A percentile compares a stretch with the other conserved stretches of the same genome.
These are phyloP conservation scores for Athene noctua DNA, from an alignment of 2,113 vertebrate genomes.

Conservation along the genomic window DNA sequence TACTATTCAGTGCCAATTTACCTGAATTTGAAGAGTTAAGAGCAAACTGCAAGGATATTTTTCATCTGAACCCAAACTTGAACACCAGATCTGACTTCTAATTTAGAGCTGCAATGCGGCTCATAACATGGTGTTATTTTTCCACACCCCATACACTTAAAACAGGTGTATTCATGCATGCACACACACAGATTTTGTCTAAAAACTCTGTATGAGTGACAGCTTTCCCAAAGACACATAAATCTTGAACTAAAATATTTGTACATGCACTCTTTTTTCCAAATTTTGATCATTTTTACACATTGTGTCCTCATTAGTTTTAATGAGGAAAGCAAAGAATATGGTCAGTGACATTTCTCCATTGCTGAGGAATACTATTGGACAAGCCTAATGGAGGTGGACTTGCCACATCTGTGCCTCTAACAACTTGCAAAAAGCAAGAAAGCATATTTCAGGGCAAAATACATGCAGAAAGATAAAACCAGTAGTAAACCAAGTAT, in stretches of 20 bases:
- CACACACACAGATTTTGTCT: not conserved
- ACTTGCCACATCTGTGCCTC: not conserved
- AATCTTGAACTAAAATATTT: not conserved
- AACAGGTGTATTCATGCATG: not conserved
- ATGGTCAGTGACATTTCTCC: fast-evolving
- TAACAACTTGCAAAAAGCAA: not conserved
- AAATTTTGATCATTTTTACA: not conserved
- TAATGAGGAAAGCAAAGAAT: not conserved
- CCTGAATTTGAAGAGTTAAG: not conserved
- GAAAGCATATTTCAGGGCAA: not conserved
- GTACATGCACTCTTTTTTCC: not conserved
- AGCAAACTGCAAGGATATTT: not conserved
- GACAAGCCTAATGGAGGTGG: not conserved
- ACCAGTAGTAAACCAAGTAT: not conserved
- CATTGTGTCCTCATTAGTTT: not conserved
- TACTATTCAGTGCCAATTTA: not conserved
- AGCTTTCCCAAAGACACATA: not conserved
- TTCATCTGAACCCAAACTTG: not conserved
- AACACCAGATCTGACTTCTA: not conserved
- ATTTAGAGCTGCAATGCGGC: not conserved
- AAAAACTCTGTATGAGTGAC: not conserved
- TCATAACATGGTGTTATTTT: not conserved
- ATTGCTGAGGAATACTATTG: not conserved
- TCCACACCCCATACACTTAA: not conserved
- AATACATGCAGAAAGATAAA: not conserved